Evolutionary conservation across 2,113 vertebrate species (phyloP).

Genomic region (Cisticola juncidis): DNA sequence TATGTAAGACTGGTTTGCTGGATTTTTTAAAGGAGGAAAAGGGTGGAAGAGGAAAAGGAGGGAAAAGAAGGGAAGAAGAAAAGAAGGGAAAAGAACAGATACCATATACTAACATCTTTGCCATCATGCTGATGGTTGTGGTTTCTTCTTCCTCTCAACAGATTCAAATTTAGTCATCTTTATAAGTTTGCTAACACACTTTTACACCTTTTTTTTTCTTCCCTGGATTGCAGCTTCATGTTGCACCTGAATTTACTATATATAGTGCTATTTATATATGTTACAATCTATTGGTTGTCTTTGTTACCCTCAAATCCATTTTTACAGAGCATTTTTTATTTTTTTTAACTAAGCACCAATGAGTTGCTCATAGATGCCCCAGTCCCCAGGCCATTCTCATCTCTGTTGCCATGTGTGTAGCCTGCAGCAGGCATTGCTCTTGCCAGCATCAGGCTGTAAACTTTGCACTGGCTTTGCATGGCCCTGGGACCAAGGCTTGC

Average conservation of each 20-base stretch:
- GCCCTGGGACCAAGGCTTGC: not conserved
- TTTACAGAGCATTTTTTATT: not conserved
- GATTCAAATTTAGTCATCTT: not conserved
- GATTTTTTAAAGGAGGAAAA: not conserved
- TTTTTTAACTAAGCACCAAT: not conserved
- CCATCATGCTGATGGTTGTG: fast-evolving
- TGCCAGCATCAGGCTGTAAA: not conserved
- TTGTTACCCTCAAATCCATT: not conserved
- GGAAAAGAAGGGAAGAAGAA: not conserved
- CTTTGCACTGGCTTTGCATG: not conserved
- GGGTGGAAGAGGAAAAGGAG: not conserved
- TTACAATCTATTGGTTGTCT: not conserved
- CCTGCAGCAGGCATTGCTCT: not conserved
- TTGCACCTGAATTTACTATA: not conserved
- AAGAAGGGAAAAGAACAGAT: not conserved
- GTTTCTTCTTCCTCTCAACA: not conserved
- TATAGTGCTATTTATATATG: not conserved
- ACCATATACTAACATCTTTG: not conserved
- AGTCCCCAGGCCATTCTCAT: not conserved
- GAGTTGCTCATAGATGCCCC: not conserved
- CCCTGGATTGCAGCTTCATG: not conserved
- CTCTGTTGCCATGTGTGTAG: not conserved
- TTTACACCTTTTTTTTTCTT: not conserved
- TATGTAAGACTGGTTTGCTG: not conserved
- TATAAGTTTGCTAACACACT: not conserved